phyloP scores from a whole-genome alignment of 2,797 vertebrate species.

The Malurus leucopterus region DNA sequence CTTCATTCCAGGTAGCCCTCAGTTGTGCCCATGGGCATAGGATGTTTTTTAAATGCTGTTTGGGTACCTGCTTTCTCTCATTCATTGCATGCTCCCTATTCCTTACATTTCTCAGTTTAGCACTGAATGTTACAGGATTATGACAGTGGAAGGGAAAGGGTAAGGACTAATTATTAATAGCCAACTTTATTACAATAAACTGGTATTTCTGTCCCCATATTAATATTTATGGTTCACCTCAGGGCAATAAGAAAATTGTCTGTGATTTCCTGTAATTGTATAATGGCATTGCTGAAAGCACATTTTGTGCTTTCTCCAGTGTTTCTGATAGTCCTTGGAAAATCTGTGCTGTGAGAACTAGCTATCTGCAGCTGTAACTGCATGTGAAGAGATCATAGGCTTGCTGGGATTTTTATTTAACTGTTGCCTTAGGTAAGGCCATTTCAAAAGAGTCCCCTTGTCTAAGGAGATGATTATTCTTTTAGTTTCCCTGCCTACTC shows the following conservation, averaged over 20 bases:
- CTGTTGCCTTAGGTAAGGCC: neutral
- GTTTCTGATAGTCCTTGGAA: neutral
- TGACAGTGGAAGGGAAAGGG: neutral
- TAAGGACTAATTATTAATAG: neutral
- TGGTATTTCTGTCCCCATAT: neutral
- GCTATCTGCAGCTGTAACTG: neutral
- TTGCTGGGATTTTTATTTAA: neutral
- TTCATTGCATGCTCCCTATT: neutral
- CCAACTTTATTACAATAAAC: neutral
- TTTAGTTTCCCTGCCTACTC: neutral
- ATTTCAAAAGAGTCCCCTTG: neutral
- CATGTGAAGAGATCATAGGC: neutral
- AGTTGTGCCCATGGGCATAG: neutral
- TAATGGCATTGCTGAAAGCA: neutral
- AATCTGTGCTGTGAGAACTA: neutral
- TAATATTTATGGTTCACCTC: neutral
- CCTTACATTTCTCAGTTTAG: neutral
- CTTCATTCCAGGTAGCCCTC: slow-evolving; percentile 91
- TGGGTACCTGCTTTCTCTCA: neutral
- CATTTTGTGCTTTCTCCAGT: neutral
- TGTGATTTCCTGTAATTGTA: neutral
- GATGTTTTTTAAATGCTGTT: neutral
- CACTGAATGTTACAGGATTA: neutral
- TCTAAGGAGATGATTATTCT: neutral
- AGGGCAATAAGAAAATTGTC: neutral